A percentile compares a stretch with the other conserved stretches of the same genome.
Conservation (phyloP, 1,140 invertebrate species). For the Lordiphosa clarofinis region DNA sequence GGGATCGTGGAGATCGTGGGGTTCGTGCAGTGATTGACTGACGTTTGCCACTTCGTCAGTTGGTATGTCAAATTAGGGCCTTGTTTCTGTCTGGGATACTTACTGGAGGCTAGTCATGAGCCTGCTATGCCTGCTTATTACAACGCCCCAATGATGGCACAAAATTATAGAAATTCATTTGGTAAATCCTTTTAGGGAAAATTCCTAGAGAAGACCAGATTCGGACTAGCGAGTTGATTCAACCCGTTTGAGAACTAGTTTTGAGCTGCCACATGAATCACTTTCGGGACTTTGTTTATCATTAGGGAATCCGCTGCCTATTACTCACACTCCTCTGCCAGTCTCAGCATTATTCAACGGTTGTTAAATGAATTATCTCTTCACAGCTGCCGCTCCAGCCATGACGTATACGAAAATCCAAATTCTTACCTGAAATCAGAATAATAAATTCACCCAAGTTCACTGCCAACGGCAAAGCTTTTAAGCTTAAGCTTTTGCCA, state of each 20-base stretch:
- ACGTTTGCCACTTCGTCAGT: conserved; percentile 45
- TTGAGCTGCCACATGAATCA: conserved; percentile 4
- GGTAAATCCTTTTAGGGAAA: conserved; percentile 7
- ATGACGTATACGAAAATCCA: conserved; percentile 5
- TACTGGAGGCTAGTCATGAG: conserved; percentile 6
- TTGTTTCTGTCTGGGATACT: conserved; percentile 16
- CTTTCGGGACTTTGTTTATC: conserved; percentile 22
- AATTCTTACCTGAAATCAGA: conserved; percentile 27
- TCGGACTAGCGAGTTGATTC: conserved; percentile 22
- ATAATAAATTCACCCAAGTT: conserved; percentile 40
- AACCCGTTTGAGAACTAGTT: conserved; percentile 20
- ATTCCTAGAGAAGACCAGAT: conserved; percentile 6
- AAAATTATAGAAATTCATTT: conserved; percentile 50
- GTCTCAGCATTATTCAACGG: conserved; percentile 15
- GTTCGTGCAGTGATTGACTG: conserved; percentile 17
- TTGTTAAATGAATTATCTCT: conserved; percentile 1
- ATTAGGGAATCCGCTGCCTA: conserved; percentile 36
- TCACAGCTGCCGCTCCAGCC: not conserved
- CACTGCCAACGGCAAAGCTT: conserved; percentile 41
- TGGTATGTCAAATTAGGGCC: conserved; percentile 52
- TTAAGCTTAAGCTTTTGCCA: not conserved
- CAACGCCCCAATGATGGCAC: conserved; percentile 53
- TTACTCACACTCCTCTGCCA: conserved; percentile 40
- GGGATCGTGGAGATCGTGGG: conserved; percentile 1
- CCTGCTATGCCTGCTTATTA: conserved; percentile 41